Conservation (phyloP, 2,888 invertebrate species). For the Ctenicera cuprea region DNA sequence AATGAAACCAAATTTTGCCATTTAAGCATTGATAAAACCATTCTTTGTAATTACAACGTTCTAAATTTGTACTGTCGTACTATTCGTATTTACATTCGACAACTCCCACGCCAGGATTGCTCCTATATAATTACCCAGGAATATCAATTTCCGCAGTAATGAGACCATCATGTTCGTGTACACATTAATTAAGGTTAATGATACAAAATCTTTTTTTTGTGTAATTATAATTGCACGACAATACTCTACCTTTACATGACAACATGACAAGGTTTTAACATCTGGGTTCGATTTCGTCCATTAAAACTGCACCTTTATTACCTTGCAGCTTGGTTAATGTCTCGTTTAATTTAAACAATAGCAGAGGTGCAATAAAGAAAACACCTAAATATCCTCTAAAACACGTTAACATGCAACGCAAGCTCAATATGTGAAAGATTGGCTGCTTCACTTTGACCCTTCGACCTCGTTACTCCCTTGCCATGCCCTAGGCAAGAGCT, state of each 20-base stretch:
- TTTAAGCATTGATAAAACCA: too few species aligned
- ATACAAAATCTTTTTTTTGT: not conserved
- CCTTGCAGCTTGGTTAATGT: not conserved
- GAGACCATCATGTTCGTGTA: constrained; percentile 7
- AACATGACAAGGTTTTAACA: not conserved
- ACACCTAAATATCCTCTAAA: not conserved
- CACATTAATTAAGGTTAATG: constrained; percentile 21
- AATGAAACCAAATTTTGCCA: too few species aligned
- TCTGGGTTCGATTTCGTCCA: not conserved
- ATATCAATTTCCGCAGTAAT: constrained; percentile 17
- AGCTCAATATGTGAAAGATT: constrained; percentile 17
- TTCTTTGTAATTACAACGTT: too few species aligned
- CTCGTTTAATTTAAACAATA: not conserved
- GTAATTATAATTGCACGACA: not conserved
- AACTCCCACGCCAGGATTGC: not conserved
- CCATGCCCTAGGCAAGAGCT: constrained; percentile 25
- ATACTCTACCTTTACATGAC: not conserved
- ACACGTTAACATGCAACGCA: constrained; percentile 13
- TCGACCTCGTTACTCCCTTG: constrained; percentile 18
- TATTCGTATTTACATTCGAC: too few species aligned
- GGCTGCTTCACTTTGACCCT: constrained; percentile 21
- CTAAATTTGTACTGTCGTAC: too few species aligned
- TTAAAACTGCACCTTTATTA: not conserved
- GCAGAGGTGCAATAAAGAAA: not conserved
- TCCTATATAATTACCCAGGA: not conserved